Conservation (phyloP, 2,888 invertebrate genomes). For the Conops quadrifasciatus region DNA sequence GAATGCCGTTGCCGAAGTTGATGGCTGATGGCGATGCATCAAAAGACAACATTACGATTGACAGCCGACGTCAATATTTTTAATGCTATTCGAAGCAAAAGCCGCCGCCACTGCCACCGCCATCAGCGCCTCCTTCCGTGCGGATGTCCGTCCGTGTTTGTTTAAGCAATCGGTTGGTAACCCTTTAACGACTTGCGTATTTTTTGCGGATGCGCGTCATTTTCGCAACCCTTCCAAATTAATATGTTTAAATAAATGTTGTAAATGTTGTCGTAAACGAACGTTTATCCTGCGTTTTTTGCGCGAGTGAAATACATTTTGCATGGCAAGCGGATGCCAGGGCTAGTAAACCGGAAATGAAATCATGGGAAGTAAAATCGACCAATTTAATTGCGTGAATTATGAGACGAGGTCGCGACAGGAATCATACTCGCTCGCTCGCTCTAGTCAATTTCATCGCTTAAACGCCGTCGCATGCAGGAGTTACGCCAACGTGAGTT, state of each 20-base stretch:
- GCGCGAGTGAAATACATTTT: conserved; percentile 26
- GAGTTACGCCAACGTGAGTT: background rate
- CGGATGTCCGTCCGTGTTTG: conserved; percentile 1
- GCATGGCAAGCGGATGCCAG: conserved; percentile 6
- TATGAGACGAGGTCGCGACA: conserved; percentile 26
- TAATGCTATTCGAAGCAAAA: conserved; percentile 2
- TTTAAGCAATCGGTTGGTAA: conserved; percentile 13
- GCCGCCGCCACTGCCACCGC: background rate
- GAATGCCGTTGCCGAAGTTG: background rate
- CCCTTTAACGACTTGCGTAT: conserved; percentile 8
- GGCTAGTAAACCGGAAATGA: conserved; percentile 55
- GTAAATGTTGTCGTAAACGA: background rate
- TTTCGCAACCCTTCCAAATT: conserved; percentile 47
- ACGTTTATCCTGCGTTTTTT: background rate
- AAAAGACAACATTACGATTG: conserved; percentile 24
- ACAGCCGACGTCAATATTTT: conserved; percentile 23
- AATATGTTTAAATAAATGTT: background rate
- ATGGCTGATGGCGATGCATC: conserved; percentile 12
- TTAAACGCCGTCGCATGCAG: conserved; percentile 48
- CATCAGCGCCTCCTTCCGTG: background rate
- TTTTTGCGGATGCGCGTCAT: conserved; percentile 42
- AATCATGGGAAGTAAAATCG: conserved; percentile 51
- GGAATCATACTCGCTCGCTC: conserved; percentile 45
- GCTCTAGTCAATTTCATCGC: conserved; percentile 65
- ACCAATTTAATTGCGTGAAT: conserved; percentile 7